These are phyloP conservation scores for Chelonoidis abingdonii DNA, from an alignment of 2,113 vertebrate genomes.

Conservation along the genomic window DNA sequence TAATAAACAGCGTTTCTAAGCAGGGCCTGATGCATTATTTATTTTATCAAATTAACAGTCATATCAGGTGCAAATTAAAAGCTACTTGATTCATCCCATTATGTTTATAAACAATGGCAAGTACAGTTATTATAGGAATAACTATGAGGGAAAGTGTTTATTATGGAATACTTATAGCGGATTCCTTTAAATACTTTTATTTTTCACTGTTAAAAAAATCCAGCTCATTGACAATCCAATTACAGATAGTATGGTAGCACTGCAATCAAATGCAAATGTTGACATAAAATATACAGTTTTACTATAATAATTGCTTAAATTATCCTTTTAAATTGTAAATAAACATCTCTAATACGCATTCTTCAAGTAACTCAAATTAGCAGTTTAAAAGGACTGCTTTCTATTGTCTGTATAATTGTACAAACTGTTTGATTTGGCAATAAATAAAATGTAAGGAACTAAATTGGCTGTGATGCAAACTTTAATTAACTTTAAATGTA, in stretches of 20 bases:
- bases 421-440: not conserved
- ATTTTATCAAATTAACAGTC: not conserved
- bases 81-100: not conserved
- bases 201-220: not conserved
- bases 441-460: not conserved
- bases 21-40: not conserved
- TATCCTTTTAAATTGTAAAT: not conserved
- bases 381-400: not conserved
- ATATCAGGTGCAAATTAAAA: not conserved
- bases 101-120: not conserved
- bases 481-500: slow-evolving; percentile 9
- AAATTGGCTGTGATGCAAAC: not conserved
- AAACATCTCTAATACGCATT: not conserved
- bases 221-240: not conserved
- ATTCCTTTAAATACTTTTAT: not conserved
- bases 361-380: not conserved
- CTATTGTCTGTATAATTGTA: not conserved
- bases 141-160: not conserved
- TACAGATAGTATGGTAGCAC: not conserved
- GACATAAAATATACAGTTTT: not conserved
- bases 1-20: not conserved
- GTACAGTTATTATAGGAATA: not conserved
- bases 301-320: not conserved
- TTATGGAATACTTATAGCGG: not conserved
- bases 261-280: not conserved